Evolutionary conservation across 2,888 invertebrate genomes (phyloP).

Genomic region (Drosophila neonasuta): DNA sequence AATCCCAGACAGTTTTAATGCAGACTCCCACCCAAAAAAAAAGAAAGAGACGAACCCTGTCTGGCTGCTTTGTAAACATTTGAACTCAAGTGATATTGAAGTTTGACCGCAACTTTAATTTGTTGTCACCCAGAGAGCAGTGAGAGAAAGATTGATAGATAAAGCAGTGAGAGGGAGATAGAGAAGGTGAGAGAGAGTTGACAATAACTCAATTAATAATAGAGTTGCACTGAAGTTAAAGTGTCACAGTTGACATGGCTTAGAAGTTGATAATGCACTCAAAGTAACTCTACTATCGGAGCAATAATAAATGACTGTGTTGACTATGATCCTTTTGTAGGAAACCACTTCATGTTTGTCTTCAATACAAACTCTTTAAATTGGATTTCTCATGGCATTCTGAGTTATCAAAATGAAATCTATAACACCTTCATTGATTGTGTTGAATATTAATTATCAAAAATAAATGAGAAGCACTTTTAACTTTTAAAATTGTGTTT

Average conservation of each 20-base stretch:
- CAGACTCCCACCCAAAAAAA: neutral
- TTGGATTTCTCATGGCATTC: too few relatives aligned
- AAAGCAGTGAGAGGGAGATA: too few relatives aligned
- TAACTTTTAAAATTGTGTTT: too few relatives aligned
- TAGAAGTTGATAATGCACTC: neutral
- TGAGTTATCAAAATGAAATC: too few relatives aligned
- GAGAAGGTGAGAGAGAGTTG: neutral
- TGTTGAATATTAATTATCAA: too few relatives aligned
- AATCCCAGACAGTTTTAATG: conserved; percentile 59
- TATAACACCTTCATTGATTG: too few relatives aligned
- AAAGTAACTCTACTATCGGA: neutral
- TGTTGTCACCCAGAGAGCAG: neutral
- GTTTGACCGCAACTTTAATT: conserved; percentile 17
- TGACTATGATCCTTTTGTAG: too few relatives aligned
- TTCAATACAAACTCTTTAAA: too few relatives aligned
- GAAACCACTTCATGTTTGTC: too few relatives aligned
- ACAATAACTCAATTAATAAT: conserved; percentile 8
- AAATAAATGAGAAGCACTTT: too few relatives aligned
- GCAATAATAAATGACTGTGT: neutral
- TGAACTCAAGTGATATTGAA: conserved; percentile 41
- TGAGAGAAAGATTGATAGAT: too few relatives aligned
- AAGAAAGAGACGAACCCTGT: conserved; percentile 37
- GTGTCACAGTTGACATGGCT: neutral
- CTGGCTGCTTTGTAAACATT: conserved; percentile 48
- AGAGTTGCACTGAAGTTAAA: neutral